A percentile compares a stretch with the other conserved stretches of the same genome.
These are phyloP conservation scores for Parnassius apollo DNA, from an alignment of 2,888 invertebrate species.

Conservation along the genomic window DNA sequence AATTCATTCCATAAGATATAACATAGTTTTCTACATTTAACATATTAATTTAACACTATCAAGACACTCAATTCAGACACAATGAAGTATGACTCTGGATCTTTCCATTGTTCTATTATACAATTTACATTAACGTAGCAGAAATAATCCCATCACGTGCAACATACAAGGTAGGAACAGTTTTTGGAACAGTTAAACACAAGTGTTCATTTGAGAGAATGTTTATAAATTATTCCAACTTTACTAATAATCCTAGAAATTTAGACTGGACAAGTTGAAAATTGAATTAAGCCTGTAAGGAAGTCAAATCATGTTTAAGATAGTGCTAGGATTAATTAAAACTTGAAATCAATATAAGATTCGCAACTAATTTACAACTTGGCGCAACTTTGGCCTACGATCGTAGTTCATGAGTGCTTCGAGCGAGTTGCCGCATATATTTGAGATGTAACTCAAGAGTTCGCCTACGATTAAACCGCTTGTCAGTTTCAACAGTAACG, in stretches of 20 bases:
- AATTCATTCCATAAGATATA: too few relatives aligned
- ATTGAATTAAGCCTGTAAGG: conserved; percentile 12
- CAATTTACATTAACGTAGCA: not conserved
- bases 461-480: conserved; percentile 5
- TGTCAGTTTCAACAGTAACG: conserved; percentile 4
- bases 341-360: conserved; percentile 9
- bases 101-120: not conserved
- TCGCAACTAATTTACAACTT: conserved; percentile 14
- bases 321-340: conserved; percentile 10
- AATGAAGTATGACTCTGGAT: not conserved
- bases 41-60: too few relatives aligned
- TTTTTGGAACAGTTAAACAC: conserved; percentile 6
- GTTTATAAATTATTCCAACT: conserved; percentile 9
- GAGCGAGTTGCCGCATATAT: not conserved
- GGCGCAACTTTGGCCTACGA: conserved; percentile 9
- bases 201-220: not conserved
- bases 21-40: too few relatives aligned
- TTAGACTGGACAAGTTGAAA: conserved; percentile 9
- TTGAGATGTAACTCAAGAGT: conserved; percentile 1
- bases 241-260: conserved; percentile 12
- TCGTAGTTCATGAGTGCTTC: conserved; percentile 8
- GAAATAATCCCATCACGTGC: not conserved
- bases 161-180: not conserved
- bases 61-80: too few relatives aligned
- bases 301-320: conserved; percentile 6